Base-by-base conservation (phyloP, 2,113 vertebrate genomes). In the Nesoenas mayeri region DNA sequence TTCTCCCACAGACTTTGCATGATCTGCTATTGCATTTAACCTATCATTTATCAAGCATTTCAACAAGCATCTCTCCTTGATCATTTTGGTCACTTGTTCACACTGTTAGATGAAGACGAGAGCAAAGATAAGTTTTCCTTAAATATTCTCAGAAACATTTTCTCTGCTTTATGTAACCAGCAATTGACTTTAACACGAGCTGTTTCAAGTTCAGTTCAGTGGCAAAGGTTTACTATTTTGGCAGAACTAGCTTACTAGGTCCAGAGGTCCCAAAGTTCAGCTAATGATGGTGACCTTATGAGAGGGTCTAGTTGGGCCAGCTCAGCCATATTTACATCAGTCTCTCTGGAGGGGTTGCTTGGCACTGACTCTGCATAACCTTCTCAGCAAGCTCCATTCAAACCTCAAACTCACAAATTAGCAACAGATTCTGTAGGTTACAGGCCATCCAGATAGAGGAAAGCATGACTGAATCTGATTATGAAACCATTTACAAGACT, bases 341-440 rank as follows among this genome's bases (percentile, higher is more conserved):
- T 65, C 36, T 79, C 69, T 87, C 66, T 2, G 1, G 80, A 83
- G 67, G 70, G 42, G 26, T 29, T 75, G 32, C 42, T 81, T 74
- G 86, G 73, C 44, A n/a, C 54, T 70, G 77, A 42, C 36, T 88
- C 29, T 57, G 42, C 32, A 19, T 78, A 56, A 94, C 90, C 81
- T 86, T 60, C 71, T 88, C 85, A 78, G 66, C 44, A 58, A 85
- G 51, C 19, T 79, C n/a, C 1, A 1, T 32, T 89, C 74, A 77
- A 93, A 58, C 54, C 54, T 60, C 84, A 90, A 70, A 83, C 51
- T 88, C 36, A 8, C 51, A 92, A 95, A 93, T 93, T 90, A 88
- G 48, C 48, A 91, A 82, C 91, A 95, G 82, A 70, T 91, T 88
- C 85, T 85, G 32, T 42, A 53, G 67, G 79, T 85, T 93, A 93